A percentile compares a stretch with the other conserved stretches of the same genome.
Conservation (phyloP, 2,113 vertebrate species). For the Ibidorhyncha struthersii region DNA sequence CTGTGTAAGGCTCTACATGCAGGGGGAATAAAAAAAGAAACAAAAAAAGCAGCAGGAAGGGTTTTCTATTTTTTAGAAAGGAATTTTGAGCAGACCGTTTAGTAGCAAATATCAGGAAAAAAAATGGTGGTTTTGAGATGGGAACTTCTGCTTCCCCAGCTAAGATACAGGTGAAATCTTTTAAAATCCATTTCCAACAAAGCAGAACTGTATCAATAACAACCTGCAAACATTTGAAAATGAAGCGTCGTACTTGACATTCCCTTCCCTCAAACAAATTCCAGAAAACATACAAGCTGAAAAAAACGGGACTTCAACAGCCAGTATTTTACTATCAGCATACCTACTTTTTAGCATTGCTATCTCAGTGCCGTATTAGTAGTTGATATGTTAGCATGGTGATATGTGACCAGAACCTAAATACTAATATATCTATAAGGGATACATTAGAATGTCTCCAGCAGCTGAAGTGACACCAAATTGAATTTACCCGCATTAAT, state of each 20-base stretch:
- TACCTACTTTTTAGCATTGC: neutral
- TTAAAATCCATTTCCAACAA: neutral
- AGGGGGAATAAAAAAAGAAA: neutral
- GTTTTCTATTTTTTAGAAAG: neutral
- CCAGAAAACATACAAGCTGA: neutral
- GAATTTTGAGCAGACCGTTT: neutral
- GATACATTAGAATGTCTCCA: neutral
- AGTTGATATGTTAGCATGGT: neutral
- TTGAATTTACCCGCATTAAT: neutral
- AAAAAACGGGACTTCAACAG: neutral
- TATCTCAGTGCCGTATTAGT: neutral
- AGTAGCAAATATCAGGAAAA: neutral
- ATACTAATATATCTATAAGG: neutral
- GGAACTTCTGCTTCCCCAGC: neutral
- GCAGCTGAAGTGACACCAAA: neutral
- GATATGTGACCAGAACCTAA: neutral
- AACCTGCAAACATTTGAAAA: neutral
- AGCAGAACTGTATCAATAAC: neutral
- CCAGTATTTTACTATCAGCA: neutral
- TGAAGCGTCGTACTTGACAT: accelerated
- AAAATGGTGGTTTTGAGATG: neutral
- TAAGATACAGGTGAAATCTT: neutral
- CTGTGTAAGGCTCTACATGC: neutral
- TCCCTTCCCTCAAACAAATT: neutral
- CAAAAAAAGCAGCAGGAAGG: neutral